phyloP scores from a whole-genome alignment of 2,797 vertebrate genomes.

The Thamnophis elegans region DNA sequence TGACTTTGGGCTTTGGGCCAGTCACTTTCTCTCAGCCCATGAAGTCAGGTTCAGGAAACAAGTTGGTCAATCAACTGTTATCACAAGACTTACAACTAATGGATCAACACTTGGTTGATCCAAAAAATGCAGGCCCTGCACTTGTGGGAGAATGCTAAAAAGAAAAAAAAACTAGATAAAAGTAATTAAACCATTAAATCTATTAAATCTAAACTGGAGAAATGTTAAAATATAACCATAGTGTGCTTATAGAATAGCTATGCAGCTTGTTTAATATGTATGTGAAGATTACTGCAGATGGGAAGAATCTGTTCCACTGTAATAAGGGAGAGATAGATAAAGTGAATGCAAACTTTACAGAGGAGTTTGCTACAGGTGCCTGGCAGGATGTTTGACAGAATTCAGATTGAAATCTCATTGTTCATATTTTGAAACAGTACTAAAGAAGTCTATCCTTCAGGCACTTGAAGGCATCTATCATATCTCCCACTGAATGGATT shows the following conservation, averaged over 20 bases:
- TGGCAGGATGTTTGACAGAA: neutral
- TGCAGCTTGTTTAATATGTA: neutral
- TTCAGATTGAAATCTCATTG: neutral
- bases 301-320: neutral
- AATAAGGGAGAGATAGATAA: neutral
- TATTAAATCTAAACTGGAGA: neutral
- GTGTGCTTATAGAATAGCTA: neutral
- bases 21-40: neutral
- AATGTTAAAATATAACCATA: neutral
- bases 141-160: neutral
- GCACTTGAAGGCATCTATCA: neutral
- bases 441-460: neutral
- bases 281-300: neutral
- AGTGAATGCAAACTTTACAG: neutral
- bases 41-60: neutral
- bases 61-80: neutral
- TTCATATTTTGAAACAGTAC: neutral
- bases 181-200: neutral
- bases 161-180: neutral
- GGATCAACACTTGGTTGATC: too few relatives aligned
- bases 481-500: neutral
- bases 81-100: neutral
- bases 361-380: neutral
- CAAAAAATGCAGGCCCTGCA: too few relatives aligned
- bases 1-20: neutral